A percentile compares a stretch with the other conserved stretches of the same genome.
phyloP scores from a whole-genome alignment of 2,113 vertebrate species.

The Anarhynchus alexandrinus region DNA sequence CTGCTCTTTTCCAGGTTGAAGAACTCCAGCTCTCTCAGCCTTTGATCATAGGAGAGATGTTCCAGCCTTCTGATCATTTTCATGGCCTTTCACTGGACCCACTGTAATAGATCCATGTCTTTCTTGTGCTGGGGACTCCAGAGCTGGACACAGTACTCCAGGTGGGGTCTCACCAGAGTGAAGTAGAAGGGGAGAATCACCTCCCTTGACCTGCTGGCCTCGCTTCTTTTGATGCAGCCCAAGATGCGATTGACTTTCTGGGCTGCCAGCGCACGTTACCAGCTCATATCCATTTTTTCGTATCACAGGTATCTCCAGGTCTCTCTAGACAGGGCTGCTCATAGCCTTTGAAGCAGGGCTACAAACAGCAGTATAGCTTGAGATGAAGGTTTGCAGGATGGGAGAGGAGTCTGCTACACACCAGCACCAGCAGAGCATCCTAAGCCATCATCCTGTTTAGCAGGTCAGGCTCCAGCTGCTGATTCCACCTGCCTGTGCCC shows the following conservation, averaged over 20 bases:
- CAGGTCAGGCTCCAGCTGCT: background rate
- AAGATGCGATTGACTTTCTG: too few species aligned
- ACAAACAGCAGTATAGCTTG: background rate
- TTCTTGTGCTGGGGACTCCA: too few species aligned
- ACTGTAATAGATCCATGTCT: too few species aligned
- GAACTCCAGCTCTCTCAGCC: too few species aligned
- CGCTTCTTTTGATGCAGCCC: background rate
- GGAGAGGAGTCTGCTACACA: background rate
- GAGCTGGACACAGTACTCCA: background rate
- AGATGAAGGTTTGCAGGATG: background rate
- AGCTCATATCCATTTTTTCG: background rate
- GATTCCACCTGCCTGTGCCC: background rate
- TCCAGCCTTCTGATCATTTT: too few species aligned
- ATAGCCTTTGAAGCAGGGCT: background rate
- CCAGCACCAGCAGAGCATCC: background rate
- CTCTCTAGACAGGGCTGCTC: background rate
- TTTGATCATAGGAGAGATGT: too few species aligned
- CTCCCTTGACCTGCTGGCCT: background rate
- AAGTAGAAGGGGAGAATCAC: background rate
- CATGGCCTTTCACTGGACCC: too few species aligned
- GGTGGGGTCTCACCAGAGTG: background rate
- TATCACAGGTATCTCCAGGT: background rate
- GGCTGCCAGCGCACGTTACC: too few species aligned
- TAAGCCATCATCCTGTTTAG: background rate
- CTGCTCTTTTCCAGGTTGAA: too few species aligned